Conservation (phyloP, 2,888 invertebrate species). For the Caenorhabditis sinica region DNA sequence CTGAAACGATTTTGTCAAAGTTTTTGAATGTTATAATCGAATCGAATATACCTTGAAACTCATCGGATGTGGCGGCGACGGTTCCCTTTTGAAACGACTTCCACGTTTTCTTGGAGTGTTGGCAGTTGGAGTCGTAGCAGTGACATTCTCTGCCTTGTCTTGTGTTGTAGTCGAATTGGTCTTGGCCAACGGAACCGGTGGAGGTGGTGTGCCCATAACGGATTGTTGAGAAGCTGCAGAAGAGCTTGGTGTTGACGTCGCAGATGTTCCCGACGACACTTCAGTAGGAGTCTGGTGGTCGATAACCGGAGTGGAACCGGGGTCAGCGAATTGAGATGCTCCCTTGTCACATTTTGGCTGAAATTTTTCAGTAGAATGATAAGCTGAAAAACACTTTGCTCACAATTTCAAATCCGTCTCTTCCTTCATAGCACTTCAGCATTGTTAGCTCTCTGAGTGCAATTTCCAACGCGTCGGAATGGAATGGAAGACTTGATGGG, state of each 20-base stretch:
- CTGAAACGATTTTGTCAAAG: neutral
- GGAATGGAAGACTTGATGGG: neutral
- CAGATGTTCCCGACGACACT: neutral
- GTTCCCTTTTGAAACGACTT: neutral
- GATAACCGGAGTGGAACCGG: neutral
- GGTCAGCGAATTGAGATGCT: neutral
- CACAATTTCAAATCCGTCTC: conserved; percentile 10
- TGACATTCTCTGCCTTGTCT: neutral
- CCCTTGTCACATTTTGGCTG: conserved; percentile 9
- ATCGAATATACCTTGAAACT: neutral
- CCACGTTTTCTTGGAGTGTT: conserved; percentile 18
- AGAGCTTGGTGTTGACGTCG: neutral
- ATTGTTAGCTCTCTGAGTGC: conserved; percentile 8
- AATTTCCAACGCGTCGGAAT: conserved; percentile 23
- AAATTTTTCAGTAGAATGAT: neutral
- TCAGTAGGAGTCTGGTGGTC: no score
- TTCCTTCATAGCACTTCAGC: conserved; percentile 8
- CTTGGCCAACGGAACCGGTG: neutral
- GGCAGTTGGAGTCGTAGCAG: neutral
- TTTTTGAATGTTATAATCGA: neutral
- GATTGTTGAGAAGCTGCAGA: neutral
- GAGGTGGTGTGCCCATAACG: neutral
- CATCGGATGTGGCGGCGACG: neutral
- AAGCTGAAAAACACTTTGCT: neutral
- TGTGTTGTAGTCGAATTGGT: neutral